phyloP scores from a whole-genome alignment of 2,797 vertebrate species.

The Leptoclinus maculatus region DNA sequence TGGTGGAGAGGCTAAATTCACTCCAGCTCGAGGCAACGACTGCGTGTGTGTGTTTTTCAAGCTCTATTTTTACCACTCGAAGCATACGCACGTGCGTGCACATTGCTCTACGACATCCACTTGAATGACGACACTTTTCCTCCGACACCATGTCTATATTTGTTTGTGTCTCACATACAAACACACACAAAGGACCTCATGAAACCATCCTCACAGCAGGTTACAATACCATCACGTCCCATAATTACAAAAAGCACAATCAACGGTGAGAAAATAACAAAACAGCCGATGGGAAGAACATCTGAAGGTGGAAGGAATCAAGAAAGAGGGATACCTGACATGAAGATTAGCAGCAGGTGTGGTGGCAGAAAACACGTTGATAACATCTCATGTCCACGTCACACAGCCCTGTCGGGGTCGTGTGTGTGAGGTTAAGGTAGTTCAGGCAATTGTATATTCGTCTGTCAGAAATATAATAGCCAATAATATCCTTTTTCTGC shows the following conservation, averaged over 20 bases:
- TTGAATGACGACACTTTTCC: conserved; percentile 6
- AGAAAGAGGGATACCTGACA: neutral
- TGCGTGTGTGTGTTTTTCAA: conserved; percentile 18
- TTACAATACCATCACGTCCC: conserved; percentile 16
- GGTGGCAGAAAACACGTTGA: neutral
- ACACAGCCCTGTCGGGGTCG: neutral
- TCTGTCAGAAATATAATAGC: neutral
- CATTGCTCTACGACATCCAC: conserved; percentile 11
- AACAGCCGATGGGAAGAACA: neutral
- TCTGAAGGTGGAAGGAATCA: neutral
- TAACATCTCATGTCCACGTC: neutral
- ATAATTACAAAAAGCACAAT: neutral
- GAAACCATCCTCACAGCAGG: conserved; percentile 5
- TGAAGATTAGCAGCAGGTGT: conserved; percentile 18
- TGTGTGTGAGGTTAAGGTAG: conserved; percentile 19
- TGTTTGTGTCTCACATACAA: neutral
- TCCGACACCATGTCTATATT: neutral
- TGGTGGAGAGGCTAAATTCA: conserved; percentile 37
- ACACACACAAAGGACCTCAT: conserved; percentile 6
- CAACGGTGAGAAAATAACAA: neutral
- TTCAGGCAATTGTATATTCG: conserved; percentile 14
- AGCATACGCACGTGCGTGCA: neutral
- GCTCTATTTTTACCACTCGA: conserved; percentile 15
- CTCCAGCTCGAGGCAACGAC: conserved; percentile 53
- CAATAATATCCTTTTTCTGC: neutral